Percentiles rank a stretch among this genome's conserved stretches.
Evolutionary conservation across 2,888 invertebrate species (phyloP).

Genomic region (Parthenolecanium corni): DNA sequence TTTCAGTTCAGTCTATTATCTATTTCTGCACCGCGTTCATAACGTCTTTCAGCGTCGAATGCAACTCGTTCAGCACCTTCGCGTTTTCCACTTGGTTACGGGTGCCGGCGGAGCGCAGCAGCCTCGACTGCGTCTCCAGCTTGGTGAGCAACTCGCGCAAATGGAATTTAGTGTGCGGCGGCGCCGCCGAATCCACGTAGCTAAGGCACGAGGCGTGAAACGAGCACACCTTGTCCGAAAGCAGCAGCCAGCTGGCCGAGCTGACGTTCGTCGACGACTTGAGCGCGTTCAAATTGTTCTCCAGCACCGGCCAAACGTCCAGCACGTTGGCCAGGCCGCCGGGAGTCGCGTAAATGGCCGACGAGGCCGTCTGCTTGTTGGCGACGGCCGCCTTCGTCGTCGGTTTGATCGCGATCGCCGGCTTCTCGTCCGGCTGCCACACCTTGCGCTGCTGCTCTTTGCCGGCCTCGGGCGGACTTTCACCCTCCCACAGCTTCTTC

Average conservation of each 20-base stretch:
- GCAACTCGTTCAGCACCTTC: slow-evolving; percentile 57
- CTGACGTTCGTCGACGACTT: slow-evolving; percentile 45
- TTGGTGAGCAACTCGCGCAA: slow-evolving; percentile 62
- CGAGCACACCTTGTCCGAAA: slow-evolving; percentile 68
- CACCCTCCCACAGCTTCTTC: slow-evolving; percentile 85
- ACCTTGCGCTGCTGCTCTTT: slow-evolving; percentile 38
- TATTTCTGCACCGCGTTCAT: slow-evolving; percentile 61
- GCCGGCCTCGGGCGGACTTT: slow-evolving; percentile 36
- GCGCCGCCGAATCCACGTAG: slow-evolving; percentile 67
- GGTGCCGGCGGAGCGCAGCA: slow-evolving; percentile 52
- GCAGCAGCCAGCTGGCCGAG: slow-evolving; percentile 62
- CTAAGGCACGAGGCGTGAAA: slow-evolving; percentile 71
- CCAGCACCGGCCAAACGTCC: slow-evolving; percentile 54
- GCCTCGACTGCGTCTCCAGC: slow-evolving; percentile 56
- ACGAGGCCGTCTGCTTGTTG: slow-evolving; percentile 37
- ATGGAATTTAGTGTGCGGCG: slow-evolving; percentile 78
- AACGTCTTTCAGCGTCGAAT: slow-evolving; percentile 58
- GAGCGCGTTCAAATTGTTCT: slow-evolving; percentile 51
- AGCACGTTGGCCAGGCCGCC: slow-evolving; percentile 45
- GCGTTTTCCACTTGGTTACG: slow-evolving; percentile 57
- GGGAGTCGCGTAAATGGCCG: slow-evolving; percentile 72
- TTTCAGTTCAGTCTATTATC: too few relatives aligned
- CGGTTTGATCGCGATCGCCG: slow-evolving; percentile 54
- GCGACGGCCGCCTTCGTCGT: slow-evolving; percentile 41
- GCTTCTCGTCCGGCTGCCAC: slow-evolving; percentile 49